phyloP scores from a whole-genome alignment of 2,797 vertebrate genomes.

The Anas flavirostris region DNA sequence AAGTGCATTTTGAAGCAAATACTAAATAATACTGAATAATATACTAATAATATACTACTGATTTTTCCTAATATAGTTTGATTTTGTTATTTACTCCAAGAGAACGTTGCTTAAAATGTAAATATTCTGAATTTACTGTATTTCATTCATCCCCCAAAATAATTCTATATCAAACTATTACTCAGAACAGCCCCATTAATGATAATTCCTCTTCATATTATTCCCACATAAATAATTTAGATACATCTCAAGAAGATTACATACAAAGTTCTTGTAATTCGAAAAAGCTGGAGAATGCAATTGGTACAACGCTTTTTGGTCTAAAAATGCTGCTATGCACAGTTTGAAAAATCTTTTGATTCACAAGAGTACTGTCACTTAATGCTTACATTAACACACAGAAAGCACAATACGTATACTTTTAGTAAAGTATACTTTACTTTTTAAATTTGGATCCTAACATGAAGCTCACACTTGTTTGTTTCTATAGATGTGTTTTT shows the following conservation, averaged over 20 bases:
- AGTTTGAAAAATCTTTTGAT: background rate
- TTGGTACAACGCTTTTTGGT: background rate
- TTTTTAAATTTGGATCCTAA: background rate
- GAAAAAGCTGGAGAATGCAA: background rate
- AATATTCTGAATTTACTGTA: constrained; percentile 10
- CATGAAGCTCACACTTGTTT: background rate
- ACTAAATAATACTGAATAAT: constrained; percentile 36
- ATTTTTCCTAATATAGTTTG: background rate
- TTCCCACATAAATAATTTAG: background rate
- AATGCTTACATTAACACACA: background rate
- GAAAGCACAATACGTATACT: background rate
- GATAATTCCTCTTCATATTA: background rate
- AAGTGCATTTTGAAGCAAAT: constrained; percentile 70
- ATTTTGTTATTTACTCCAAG: constrained; percentile 25
- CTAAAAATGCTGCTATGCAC: background rate
- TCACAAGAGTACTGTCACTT: background rate
- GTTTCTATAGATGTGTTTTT: background rate
- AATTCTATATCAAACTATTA: constrained; percentile 11
- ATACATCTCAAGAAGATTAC: background rate
- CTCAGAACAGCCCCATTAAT: background rate
- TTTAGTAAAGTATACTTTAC: background rate
- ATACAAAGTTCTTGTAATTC: background rate
- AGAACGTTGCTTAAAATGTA: background rate
- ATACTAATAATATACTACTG: constrained; percentile 2
- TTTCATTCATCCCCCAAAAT: constrained; percentile 15